Conservation (phyloP, 30 jellyfish, hydroid and myxozoan species). For the Aurelia sp. region DNA sequence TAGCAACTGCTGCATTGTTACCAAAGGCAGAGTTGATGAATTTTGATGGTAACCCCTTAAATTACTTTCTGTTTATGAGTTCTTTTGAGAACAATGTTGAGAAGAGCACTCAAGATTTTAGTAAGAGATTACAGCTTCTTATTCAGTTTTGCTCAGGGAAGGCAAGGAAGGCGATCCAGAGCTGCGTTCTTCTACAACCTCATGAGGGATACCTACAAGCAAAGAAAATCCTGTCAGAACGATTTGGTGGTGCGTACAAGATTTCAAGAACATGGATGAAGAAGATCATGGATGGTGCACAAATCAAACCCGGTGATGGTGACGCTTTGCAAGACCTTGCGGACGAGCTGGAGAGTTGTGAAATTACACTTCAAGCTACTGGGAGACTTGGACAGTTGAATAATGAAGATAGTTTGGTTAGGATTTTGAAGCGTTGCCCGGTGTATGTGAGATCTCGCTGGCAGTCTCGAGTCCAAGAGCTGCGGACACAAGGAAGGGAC, state of each 20-base stretch:
- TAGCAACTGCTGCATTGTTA: background rate
- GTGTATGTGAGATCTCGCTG: slow-evolving; percentile 46
- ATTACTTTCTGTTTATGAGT: no score
- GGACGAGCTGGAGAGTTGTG: slow-evolving; percentile 46
- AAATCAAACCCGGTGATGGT: slow-evolving; percentile 29
- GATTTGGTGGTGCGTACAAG: slow-evolving; percentile 46
- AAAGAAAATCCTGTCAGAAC: slow-evolving; percentile 2
- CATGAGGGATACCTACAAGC: slow-evolving; percentile 6
- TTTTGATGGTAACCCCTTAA: no score
- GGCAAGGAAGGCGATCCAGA: slow-evolving; percentile 26
- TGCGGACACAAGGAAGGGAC: slow-evolving; percentile 29
- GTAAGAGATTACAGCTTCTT: slow-evolving; percentile 32
- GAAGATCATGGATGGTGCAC: slow-evolving; percentile 21
- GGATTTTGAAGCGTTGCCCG: slow-evolving; percentile 34
- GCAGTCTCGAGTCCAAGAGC: slow-evolving; percentile 46
- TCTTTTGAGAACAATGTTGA: background rate
- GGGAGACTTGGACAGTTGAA: slow-evolving; percentile 26
- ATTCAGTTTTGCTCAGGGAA: slow-evolving; percentile 11
- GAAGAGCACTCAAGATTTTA: slow-evolving; percentile 19
- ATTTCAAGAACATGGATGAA: slow-evolving; percentile 25
- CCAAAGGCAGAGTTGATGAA: no score
- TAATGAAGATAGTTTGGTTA: slow-evolving; percentile 48
- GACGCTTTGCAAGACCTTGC: slow-evolving; percentile 46
- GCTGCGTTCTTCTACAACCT: slow-evolving; percentile 11
- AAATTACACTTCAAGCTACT: slow-evolving; percentile 37